Conservation (phyloP, 2,113 vertebrate species). For the Trogon melanurus region DNA sequence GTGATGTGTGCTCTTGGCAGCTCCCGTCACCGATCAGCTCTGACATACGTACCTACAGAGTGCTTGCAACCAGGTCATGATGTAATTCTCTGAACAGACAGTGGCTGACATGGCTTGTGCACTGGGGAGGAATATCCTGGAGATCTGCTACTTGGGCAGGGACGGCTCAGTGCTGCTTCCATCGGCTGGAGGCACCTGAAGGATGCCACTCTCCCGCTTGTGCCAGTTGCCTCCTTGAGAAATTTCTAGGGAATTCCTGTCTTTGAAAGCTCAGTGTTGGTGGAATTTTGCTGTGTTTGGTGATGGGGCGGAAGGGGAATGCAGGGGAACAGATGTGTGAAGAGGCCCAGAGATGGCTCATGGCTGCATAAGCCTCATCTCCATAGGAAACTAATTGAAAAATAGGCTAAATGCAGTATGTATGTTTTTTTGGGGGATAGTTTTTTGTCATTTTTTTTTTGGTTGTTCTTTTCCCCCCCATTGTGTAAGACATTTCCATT, state of each 20-base stretch:
- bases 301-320: background rate
- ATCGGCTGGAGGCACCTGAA: accelerated
- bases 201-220: accelerated
- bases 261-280: background rate
- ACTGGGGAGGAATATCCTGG: background rate
- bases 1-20: background rate
- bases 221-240: background rate
- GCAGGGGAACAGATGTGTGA: background rate
- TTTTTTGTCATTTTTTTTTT: no score
- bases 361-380: background rate
- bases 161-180: accelerated
- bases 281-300: background rate
- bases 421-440: background rate
- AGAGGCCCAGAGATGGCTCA: background rate
- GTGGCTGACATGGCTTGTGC: accelerated
- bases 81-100: accelerated
- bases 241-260: background rate
- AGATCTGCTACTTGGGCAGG: background rate
- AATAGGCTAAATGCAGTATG: background rate
- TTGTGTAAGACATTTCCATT: background rate
- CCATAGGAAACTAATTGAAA: background rate
- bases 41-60: accelerated
- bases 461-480: background rate
- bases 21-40: accelerated
- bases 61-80: accelerated